These are phyloP conservation scores for Melanotaenia pygmaea DNA, from an alignment of 2,797 vertebrate species.

Conservation along the genomic window DNA sequence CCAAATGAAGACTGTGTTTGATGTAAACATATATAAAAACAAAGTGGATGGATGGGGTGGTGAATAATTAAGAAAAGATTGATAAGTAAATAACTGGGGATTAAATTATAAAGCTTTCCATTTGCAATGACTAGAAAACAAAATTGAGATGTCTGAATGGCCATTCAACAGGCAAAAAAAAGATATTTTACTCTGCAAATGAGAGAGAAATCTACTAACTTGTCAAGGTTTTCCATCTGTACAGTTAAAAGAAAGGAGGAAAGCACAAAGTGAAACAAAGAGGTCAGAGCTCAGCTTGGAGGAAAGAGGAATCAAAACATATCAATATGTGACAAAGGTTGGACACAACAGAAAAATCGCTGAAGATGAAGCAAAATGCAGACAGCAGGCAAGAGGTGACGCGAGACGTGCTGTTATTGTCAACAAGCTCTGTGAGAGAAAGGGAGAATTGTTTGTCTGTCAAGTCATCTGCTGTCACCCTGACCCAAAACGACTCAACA, in stretches of 20 bases:
- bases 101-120: neutral
- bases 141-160: conserved; percentile 6
- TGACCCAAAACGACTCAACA: conserved; percentile 62
- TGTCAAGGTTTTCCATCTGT: conserved; percentile 93
- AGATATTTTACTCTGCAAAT: conserved; percentile 20
- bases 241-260: conserved; percentile 63
- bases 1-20: conserved; percentile 20
- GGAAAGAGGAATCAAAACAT: conserved; percentile 36
- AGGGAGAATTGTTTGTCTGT: conserved; percentile 64
- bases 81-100: neutral
- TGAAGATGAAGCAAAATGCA: conserved; percentile 49
- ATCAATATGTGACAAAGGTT: conserved; percentile 37
- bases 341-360: conserved; percentile 25
- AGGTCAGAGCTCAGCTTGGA: conserved; percentile 64
- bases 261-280: conserved; percentile 65
- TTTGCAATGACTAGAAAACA: neutral
- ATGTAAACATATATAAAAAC: conserved; percentile 14
- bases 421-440: conserved; percentile 58
- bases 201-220: conserved; percentile 90
- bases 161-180: conserved; percentile 18
- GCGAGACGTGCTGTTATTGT: conserved; percentile 66
- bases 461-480: conserved; percentile 56
- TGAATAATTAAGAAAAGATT: neutral
- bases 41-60: neutral
- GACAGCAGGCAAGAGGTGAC: conserved; percentile 57